These are phyloP conservation scores for Athalia circularis DNA, from an alignment of 2,888 invertebrate species.

Conservation along the genomic window DNA sequence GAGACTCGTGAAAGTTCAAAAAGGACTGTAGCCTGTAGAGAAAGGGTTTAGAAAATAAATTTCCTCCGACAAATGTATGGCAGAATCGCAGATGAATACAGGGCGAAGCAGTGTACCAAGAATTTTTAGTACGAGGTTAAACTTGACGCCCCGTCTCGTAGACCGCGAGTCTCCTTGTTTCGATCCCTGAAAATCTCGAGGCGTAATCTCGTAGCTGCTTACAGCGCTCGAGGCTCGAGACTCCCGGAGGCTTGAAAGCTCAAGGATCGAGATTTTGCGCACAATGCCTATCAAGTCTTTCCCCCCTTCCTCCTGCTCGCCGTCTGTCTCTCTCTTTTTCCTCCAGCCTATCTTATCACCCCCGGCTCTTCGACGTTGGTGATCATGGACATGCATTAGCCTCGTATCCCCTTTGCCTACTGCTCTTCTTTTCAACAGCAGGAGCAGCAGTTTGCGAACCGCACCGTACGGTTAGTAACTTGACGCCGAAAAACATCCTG, in stretches of 20 bases:
- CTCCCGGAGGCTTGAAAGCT: neutral
- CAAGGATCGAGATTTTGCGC: conserved; percentile 1
- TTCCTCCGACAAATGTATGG: neutral
- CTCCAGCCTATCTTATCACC: neutral
- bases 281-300: conserved; percentile 33
- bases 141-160: conserved; percentile 17
- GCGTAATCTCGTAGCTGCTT: neutral
- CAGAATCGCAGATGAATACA: neutral
- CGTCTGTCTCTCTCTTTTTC: neutral
- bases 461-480: too few relatives aligned
- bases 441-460: neutral
- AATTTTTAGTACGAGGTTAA: neutral
- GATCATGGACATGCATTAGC: conserved; percentile 28
- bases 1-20: too few relatives aligned
- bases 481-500: too few relatives aligned
- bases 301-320: neutral
- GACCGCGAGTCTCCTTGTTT: neutral
- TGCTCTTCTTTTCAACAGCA: neutral
- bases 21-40: too few relatives aligned
- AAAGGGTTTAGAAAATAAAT: too few relatives aligned
- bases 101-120: neutral
- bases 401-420: neutral
- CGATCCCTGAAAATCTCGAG: conserved; percentile 21
- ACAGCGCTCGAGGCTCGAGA: conserved; percentile 18
- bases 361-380: conserved; percentile 28